Evolutionary conservation across 2,888 invertebrate genomes (phyloP).

Genomic region (Dynastes tityus): DNA sequence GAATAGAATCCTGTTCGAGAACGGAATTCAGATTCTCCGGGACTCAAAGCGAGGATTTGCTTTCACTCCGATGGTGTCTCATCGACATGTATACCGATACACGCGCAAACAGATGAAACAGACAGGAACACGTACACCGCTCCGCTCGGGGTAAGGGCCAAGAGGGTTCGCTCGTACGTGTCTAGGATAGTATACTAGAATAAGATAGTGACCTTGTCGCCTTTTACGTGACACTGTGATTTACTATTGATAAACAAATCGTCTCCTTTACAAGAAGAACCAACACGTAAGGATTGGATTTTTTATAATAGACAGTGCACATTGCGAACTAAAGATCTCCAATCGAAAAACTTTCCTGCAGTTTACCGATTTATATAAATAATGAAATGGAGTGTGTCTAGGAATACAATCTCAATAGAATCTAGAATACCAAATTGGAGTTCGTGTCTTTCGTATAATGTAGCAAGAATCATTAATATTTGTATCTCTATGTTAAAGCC

Average conservation of each 20-base stretch:
- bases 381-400: too few species aligned
- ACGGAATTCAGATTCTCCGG: constrained; percentile 41
- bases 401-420: too few species aligned
- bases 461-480: too few species aligned
- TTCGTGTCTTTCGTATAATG: too few species aligned
- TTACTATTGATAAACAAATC: constrained; percentile 30
- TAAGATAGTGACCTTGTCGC: constrained; percentile 29
- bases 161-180: constrained; percentile 10
- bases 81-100: constrained; percentile 29
- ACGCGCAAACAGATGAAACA: constrained; percentile 23
- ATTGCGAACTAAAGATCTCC: too few species aligned
- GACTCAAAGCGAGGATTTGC: constrained; percentile 5
- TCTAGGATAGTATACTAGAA: constrained; percentile 15
- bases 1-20: constrained; percentile 39
- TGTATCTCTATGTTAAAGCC: neutral
- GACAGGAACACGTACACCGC: constrained; percentile 19
- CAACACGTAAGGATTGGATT: neutral
- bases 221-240: constrained; percentile 23
- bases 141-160: neutral
- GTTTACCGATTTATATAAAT: too few species aligned
- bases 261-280: neutral
- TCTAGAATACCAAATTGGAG: too few species aligned
- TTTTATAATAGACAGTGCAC: too few species aligned
- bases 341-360: too few species aligned
- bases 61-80: constrained; percentile 2